Conservation (phyloP, 2,797 vertebrate species). For the Macropus fuliginosus region DNA sequence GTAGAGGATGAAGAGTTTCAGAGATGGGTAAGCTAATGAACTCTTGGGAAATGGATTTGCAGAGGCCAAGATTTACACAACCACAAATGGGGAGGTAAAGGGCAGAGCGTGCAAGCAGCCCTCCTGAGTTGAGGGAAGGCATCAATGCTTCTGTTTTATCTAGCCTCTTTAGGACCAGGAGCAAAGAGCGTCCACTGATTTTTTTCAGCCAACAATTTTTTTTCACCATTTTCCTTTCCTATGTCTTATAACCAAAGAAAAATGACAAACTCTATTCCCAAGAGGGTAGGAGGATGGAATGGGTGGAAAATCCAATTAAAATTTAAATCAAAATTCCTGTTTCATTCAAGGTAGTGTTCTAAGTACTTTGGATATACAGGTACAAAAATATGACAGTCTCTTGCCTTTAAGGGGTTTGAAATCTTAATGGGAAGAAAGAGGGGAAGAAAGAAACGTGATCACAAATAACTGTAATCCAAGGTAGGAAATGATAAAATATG, state of each 20-base stretch:
- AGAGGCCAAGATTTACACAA: not conserved
- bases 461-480: not conserved
- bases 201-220: constrained; percentile 2
- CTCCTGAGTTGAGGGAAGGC: not conserved
- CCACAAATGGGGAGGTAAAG: not conserved
- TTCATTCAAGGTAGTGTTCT: not conserved
- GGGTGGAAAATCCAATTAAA: not conserved
- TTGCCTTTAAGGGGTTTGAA: not conserved
- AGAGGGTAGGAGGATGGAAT: not conserved
- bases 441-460: not conserved
- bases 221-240: not conserved
- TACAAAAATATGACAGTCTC: not conserved
- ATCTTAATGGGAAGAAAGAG: not conserved
- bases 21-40: not conserved
- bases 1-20: constrained; percentile 19
- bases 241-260: constrained; percentile 23
- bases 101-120: not conserved
- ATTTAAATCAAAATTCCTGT: not conserved
- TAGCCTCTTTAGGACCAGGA: constrained; percentile 11
- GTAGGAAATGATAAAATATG: not conserved
- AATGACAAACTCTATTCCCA: not conserved
- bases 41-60: not conserved
- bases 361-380: not conserved
- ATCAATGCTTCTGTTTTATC: not conserved
- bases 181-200: not conserved